Conservation (phyloP, 2,113 vertebrate species). For the Rhabdomys dilectus region DNA sequence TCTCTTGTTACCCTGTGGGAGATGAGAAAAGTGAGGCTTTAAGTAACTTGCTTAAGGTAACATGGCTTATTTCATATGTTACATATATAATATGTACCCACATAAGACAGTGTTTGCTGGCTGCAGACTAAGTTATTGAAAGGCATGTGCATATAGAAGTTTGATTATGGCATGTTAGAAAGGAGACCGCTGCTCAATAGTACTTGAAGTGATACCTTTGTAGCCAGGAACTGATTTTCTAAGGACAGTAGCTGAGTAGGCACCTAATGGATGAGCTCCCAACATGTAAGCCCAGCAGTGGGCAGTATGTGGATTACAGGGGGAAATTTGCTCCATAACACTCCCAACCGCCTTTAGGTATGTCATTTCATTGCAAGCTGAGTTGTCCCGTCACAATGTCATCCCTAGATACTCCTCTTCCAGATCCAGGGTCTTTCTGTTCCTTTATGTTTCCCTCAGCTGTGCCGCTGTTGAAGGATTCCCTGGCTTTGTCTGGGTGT, state of each 20-base stretch:
- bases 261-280: not conserved
- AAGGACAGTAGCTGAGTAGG: not conserved
- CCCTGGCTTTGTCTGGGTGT: not conserved
- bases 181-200: conserved; percentile 23
- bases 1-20: conserved; percentile 36
- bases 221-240: not conserved
- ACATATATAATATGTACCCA: not conserved
- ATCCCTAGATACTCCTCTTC: not conserved
- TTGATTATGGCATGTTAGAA: conserved; percentile 32
- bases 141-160: not conserved
- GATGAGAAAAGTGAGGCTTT: conserved; percentile 41
- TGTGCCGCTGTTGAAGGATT: not conserved
- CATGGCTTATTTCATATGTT: not conserved
- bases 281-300: not conserved
- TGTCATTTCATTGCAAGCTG: not conserved
- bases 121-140: not conserved
- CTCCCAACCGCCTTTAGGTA: not conserved
- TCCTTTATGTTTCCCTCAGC: not conserved
- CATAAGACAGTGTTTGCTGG: conserved; percentile 1
- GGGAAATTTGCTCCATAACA: not conserved
- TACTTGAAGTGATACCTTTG: conserved; percentile 24
- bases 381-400: not conserved
- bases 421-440: not conserved
- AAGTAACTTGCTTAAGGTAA: conserved; percentile 34
- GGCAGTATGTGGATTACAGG: not conserved